Percentiles rank a stretch among this genome's conserved stretches.
Conservation (phyloP, 1,140 invertebrate species). For the Linepithema humile region DNA sequence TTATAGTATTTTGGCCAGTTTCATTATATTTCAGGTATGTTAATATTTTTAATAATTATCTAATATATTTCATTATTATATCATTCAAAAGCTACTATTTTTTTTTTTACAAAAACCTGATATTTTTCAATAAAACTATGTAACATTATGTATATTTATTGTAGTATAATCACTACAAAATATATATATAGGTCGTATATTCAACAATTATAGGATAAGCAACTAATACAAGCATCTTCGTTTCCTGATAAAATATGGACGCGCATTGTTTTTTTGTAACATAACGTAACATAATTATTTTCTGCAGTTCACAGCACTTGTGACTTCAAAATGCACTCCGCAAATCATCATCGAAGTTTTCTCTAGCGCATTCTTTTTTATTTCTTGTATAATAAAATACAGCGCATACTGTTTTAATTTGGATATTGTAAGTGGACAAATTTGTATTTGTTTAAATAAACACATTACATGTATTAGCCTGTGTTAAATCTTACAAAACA, state of each 20-base stretch:
- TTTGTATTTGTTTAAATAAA: neutral
- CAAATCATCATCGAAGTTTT: neutral
- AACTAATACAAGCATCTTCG: neutral
- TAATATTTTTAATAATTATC: neutral
- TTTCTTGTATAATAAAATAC: neutral
- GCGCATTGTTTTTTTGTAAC: neutral
- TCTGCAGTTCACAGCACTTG: neutral
- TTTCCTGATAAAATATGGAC: neutral
- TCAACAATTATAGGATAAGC: too few relatives aligned
- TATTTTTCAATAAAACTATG: neutral
- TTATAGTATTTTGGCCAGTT: neutral
- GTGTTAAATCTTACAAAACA: neutral
- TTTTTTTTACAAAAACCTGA: too few relatives aligned
- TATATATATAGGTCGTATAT: too few relatives aligned
- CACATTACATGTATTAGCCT: neutral
- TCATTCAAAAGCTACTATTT: too few relatives aligned
- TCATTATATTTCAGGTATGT: constrained; percentile 18
- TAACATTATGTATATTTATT: neutral
- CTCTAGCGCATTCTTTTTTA: neutral
- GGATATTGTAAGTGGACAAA: constrained; percentile 1
- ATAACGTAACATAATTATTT: neutral
- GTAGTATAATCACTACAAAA: too few relatives aligned
- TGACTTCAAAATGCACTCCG: neutral
- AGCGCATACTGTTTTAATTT: neutral
- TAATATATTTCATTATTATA: neutral